These are phyloP conservation scores for Atta colombica DNA, from an alignment of 1,140 invertebrate genomes.

Conservation along the genomic window DNA sequence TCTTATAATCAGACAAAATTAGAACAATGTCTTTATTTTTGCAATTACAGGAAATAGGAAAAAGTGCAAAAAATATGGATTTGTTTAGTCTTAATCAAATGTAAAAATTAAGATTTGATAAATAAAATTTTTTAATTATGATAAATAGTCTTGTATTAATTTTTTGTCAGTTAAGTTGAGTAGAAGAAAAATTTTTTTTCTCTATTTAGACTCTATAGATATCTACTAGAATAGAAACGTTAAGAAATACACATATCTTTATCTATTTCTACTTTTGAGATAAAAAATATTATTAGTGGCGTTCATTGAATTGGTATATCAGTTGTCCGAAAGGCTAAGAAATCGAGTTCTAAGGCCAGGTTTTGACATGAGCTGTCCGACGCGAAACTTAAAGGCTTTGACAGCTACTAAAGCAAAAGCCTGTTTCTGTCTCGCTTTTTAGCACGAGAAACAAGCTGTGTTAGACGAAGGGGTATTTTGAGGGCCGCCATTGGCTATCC, in stretches of 20 bases:
- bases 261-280: neutral
- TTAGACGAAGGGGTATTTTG: slow-evolving; percentile 85
- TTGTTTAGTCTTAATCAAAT: neutral
- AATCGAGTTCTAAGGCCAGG: slow-evolving; percentile 50
- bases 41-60: too few species aligned
- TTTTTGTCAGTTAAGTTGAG: too few species aligned
- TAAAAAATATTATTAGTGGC: slow-evolving; percentile 19
- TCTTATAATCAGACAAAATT: neutral
- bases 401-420: slow-evolving; percentile 86
- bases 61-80: neutral
- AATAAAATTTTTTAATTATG: neutral
- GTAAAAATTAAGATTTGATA: neutral
- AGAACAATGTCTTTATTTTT: neutral
- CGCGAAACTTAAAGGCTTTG: slow-evolving; percentile 82
- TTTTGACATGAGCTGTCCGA: slow-evolving; percentile 62
- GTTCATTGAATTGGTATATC: slow-evolving; percentile 81
- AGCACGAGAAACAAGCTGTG: slow-evolving; percentile 84
- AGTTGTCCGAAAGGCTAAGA: slow-evolving; percentile 79
- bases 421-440: slow-evolving; percentile 82
- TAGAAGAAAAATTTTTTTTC: neutral
- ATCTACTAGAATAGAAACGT: neutral
- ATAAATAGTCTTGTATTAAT: slow-evolving; percentile 4
- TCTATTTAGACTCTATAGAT: neutral
- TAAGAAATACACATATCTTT: neutral
- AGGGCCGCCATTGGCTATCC: slow-evolving; percentile 86